These are phyloP conservation scores for Indicator maculatus DNA, from an alignment of 2,113 vertebrate genomes.

Conservation along the genomic window DNA sequence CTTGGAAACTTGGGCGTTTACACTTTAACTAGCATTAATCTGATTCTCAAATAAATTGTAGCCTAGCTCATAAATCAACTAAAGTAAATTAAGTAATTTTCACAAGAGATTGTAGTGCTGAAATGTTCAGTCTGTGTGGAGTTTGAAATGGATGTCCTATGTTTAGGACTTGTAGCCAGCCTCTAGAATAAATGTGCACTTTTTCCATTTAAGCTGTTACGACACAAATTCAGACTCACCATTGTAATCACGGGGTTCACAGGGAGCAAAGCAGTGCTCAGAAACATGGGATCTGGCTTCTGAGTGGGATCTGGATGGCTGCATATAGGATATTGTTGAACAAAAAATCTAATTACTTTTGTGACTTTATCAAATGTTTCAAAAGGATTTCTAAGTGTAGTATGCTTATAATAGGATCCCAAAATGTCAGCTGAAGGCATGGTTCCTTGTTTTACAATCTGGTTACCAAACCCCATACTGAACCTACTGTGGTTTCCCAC, in stretches of 20 bases:
- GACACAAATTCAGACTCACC: neutral
- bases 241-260: neutral
- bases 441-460: neutral
- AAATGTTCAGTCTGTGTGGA: neutral
- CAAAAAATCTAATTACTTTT: neutral
- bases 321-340: neutral
- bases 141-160: neutral
- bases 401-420: neutral
- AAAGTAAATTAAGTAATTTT: neutral
- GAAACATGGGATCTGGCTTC: neutral
- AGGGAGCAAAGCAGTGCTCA: neutral
- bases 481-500: constrained; percentile 23
- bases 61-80: neutral
- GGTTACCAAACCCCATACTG: neutral
- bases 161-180: neutral
- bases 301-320: neutral
- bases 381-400: neutral
- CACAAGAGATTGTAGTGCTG: neutral
- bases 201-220: neutral
- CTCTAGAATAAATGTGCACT: neutral
- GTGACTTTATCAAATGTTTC: neutral
- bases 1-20: neutral
- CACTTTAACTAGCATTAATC: neutral
- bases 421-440: neutral
- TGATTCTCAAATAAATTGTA: neutral